Conservation (phyloP, 1,140 invertebrate genomes). For the Pseudomyrmex pallidus region DNA sequence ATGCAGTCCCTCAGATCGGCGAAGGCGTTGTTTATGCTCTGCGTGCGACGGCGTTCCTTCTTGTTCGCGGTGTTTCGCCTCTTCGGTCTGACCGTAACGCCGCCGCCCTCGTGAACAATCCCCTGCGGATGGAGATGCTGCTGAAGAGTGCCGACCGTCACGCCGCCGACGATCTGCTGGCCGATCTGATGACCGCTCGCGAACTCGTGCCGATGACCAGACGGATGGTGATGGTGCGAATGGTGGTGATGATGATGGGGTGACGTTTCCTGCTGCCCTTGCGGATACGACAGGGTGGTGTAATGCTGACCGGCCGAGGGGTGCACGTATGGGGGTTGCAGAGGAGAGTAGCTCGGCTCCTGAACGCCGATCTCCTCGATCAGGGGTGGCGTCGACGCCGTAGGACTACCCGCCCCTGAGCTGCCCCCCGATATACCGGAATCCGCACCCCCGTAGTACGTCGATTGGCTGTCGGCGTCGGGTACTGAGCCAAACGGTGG, state of each 20-base stretch:
- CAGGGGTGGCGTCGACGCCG: slow-evolving; percentile 80
- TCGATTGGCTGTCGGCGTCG: slow-evolving; percentile 80
- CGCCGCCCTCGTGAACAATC: slow-evolving; percentile 47
- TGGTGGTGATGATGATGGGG: slow-evolving; percentile 62
- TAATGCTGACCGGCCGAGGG: slow-evolving; percentile 55
- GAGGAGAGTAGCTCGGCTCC: slow-evolving; percentile 75
- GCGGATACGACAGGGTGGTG: slow-evolving; percentile 24
- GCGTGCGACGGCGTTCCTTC: slow-evolving; percentile 96
- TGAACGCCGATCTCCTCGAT: slow-evolving; percentile 83
- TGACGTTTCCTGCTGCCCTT: slow-evolving; percentile 59
- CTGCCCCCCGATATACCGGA: slow-evolving; percentile 83
- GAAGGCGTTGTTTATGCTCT: slow-evolving; percentile 98
- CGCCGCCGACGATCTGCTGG: slow-evolving; percentile 36
- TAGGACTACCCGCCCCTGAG: slow-evolving; percentile 81
- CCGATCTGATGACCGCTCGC: slow-evolving; percentile 4
- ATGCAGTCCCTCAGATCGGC: slow-evolving; percentile 96
- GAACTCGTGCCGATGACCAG: slow-evolving; percentile 59
- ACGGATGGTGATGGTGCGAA: slow-evolving; percentile 51
- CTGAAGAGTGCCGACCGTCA: slow-evolving; percentile 49
- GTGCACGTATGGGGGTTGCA: slow-evolving; percentile 65
- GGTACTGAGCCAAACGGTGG: slow-evolving; percentile 49
- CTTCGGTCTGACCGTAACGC: slow-evolving; percentile 83
- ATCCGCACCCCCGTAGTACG: slow-evolving; percentile 81
- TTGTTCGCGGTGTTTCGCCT: slow-evolving; percentile 94
- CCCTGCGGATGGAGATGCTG: slow-evolving; percentile 63